Evolutionary conservation across 2,113 vertebrate species (phyloP).

Genomic region (Mustela lutreola): DNA sequence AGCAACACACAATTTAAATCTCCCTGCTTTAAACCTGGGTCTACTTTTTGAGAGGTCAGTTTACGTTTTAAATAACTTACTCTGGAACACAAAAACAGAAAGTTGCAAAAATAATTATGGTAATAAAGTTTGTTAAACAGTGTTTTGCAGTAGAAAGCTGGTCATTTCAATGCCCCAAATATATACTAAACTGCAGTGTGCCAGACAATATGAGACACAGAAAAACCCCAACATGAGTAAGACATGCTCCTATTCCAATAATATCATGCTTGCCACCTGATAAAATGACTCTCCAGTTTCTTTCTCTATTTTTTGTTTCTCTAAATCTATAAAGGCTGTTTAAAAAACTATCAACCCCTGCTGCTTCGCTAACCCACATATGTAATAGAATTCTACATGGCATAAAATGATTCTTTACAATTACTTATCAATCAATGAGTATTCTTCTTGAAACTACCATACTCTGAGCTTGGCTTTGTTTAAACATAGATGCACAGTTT

Average conservation of each 20-base stretch:
- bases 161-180: slow-evolving; percentile 7
- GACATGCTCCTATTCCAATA: neutral
- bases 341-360: neutral
- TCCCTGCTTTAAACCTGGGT: neutral
- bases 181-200: neutral
- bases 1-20: neutral
- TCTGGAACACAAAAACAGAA: neutral
- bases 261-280: neutral
- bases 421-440: neutral
- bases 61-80: slow-evolving; percentile 2
- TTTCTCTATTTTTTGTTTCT: slow-evolving; percentile 32
- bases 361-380: neutral
- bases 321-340: slow-evolving; percentile 40
- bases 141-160: neutral
- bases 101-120: neutral
- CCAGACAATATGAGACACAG: slow-evolving; percentile 3
- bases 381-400: neutral
- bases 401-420: neutral
- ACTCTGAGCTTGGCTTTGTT: neutral
- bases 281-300: neutral
- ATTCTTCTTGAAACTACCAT: neutral
- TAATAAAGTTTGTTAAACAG: slow-evolving; percentile 15
- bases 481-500: neutral
- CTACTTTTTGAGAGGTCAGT: neutral
- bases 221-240: slow-evolving; percentile 33